Evolutionary conservation across 2,113 vertebrate genomes (phyloP).

Genomic region (Pelecanoides urinatrix): DNA sequence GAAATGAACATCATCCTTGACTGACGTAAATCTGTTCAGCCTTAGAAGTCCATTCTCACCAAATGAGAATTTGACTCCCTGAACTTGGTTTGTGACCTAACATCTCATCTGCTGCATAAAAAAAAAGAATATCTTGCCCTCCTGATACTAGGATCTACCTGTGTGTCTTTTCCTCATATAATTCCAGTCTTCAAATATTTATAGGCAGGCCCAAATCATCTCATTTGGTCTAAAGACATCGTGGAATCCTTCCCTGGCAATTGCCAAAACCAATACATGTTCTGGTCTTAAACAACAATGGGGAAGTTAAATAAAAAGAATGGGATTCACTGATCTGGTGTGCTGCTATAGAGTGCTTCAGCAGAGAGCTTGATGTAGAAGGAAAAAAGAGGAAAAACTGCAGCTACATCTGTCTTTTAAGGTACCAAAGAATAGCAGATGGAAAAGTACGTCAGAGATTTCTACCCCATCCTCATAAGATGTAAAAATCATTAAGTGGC

Average conservation of each 20-base stretch:
- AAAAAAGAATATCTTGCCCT: neutral
- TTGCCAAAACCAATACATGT: neutral
- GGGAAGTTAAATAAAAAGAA: neutral
- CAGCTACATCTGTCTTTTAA: neutral
- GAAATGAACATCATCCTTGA: neutral
- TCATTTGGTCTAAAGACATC: neutral
- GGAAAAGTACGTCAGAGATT: neutral
- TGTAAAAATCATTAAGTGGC: neutral
- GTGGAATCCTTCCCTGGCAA: neutral
- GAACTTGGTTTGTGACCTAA: neutral
- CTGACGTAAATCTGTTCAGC: neutral
- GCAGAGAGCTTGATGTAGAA: neutral
- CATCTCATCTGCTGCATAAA: neutral
- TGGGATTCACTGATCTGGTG: neutral
- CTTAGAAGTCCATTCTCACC: neutral
- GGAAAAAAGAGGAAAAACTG: neutral
- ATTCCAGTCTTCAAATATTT: neutral
- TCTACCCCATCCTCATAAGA: neutral
- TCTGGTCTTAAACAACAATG: neutral
- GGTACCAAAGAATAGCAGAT: neutral
- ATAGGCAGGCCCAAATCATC: neutral
- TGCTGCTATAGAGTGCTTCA: neutral
- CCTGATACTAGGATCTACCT: neutral
- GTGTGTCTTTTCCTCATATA: neutral
- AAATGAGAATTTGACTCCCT: neutral